Percentiles rank a stretch among this genome's conserved stretches.
Evolutionary conservation across 2,888 invertebrate genomes (phyloP).

Genomic region (Amitus sp.): DNA sequence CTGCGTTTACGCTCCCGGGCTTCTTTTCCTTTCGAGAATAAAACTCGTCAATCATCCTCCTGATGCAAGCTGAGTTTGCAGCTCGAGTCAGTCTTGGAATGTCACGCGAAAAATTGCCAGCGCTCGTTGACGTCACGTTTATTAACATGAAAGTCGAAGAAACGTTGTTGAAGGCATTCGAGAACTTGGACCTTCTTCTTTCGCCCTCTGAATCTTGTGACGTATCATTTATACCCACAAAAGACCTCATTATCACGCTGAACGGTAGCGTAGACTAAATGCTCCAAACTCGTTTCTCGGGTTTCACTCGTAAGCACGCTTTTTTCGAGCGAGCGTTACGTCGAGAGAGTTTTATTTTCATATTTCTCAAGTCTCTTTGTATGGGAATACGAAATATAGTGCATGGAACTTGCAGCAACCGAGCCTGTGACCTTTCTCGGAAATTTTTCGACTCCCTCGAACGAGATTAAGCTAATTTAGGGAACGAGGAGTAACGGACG

Average conservation of each 20-base stretch:
- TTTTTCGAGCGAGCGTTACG: too few species aligned
- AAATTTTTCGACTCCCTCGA: too few species aligned
- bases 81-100: constrained; percentile 50
- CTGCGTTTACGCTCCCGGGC: constrained; percentile 21
- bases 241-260: constrained; percentile 27
- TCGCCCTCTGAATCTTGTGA: constrained; percentile 11
- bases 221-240: constrained; percentile 22
- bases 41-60: constrained; percentile 53
- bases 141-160: constrained; percentile 15
- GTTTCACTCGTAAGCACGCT: background rate
- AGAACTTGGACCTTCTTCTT: background rate
- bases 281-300: constrained; percentile 5
- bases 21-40: constrained; percentile 17
- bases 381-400: too few species aligned
- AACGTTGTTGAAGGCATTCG: background rate
- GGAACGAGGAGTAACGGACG: too few species aligned
- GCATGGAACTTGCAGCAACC: too few species aligned
- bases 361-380: too few species aligned
- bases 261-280: constrained; percentile 29
- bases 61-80: too few species aligned
- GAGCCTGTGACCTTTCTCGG: too few species aligned
- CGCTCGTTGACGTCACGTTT: constrained; percentile 37
- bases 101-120: constrained; percentile 46
- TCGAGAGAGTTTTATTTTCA: too few species aligned
- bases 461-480: too few species aligned